A percentile compares a stretch with the other conserved stretches of the same genome.
phyloP scores from a whole-genome alignment of 2,797 vertebrate genomes.

The Sebastes diploproa region DNA sequence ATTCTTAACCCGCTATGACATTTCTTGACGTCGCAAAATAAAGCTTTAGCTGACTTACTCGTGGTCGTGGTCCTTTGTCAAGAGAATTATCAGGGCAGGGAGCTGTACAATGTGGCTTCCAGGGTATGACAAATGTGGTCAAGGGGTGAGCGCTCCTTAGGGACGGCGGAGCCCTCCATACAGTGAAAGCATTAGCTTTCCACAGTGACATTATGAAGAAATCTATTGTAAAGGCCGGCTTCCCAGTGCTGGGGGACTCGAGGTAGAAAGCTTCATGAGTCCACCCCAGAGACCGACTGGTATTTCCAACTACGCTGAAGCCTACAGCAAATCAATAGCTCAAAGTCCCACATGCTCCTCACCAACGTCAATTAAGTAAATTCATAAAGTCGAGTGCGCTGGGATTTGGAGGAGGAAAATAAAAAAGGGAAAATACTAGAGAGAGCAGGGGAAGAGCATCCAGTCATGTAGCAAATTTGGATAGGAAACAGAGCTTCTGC shows the following conservation, averaged over 20 bases:
- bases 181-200: slow-evolving; percentile 73
- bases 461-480: slow-evolving; percentile 50
- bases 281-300: slow-evolving; percentile 74
- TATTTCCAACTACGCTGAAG: slow-evolving; percentile 73
- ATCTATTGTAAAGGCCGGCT: slow-evolving; percentile 69
- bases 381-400: slow-evolving; percentile 75
- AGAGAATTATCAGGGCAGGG: slow-evolving; percentile 60
- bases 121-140: slow-evolving; percentile 72
- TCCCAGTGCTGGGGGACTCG: slow-evolving; percentile 54
- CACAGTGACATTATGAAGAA: slow-evolving; percentile 77
- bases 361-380: slow-evolving; percentile 78
- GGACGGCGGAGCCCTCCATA: slow-evolving; percentile 51
- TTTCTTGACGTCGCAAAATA: slow-evolving; percentile 63
- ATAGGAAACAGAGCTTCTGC: slow-evolving; percentile 38
- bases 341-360: slow-evolving; percentile 71
- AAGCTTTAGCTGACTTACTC: slow-evolving; percentile 63
- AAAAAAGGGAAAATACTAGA: slow-evolving; percentile 30
- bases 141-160: slow-evolving; percentile 62
- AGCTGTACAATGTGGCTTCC: slow-evolving; percentile 58
- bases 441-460: slow-evolving; percentile 7
- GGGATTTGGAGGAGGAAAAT: slow-evolving; percentile 34
- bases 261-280: slow-evolving; percentile 68
- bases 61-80: slow-evolving; percentile 55
- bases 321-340: slow-evolving; percentile 80
- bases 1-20: slow-evolving; percentile 59